A percentile compares a stretch with the other conserved stretches of the same genome.
phyloP scores from a whole-genome alignment of 2,797 vertebrate genomes.

The Propithecus deckenii region DNA sequence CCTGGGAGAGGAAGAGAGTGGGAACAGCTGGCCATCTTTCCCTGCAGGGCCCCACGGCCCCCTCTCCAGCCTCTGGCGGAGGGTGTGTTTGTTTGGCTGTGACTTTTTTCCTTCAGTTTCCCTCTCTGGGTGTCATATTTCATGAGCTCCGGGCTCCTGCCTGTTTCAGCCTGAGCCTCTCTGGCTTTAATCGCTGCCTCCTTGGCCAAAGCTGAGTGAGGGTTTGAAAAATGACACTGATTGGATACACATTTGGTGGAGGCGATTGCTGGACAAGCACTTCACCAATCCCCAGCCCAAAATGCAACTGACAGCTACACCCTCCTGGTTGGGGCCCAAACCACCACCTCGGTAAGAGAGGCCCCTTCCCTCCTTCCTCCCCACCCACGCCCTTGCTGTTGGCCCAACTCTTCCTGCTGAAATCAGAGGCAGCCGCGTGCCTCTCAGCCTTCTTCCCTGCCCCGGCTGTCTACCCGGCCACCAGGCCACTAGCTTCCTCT shows the following conservation, averaged over 20 bases:
- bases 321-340: slow-evolving; percentile 6
- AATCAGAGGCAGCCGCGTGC: neutral
- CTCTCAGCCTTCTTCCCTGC: neutral
- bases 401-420: neutral
- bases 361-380: neutral
- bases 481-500: neutral
- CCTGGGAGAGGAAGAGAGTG: neutral
- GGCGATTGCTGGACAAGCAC: neutral
- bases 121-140: slow-evolving; percentile 59
- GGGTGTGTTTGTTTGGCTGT: slow-evolving; percentile 60
- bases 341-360: neutral
- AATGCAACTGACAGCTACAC: slow-evolving; percentile 39
- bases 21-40: neutral
- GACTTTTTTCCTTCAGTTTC: slow-evolving; percentile 24
- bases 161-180: slow-evolving; percentile 11
- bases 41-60: neutral
- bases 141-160: slow-evolving; percentile 28
- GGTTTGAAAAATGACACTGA: slow-evolving; percentile 50
- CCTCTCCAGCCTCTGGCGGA: neutral
- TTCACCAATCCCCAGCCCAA: slow-evolving; percentile 18
- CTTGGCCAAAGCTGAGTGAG: slow-evolving; percentile 30
- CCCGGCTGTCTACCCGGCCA: neutral
- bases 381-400: neutral
- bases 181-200: neutral
- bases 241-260: slow-evolving; percentile 48